Conservation (phyloP, 2,113 vertebrate species). For the Sialia sialis region DNA sequence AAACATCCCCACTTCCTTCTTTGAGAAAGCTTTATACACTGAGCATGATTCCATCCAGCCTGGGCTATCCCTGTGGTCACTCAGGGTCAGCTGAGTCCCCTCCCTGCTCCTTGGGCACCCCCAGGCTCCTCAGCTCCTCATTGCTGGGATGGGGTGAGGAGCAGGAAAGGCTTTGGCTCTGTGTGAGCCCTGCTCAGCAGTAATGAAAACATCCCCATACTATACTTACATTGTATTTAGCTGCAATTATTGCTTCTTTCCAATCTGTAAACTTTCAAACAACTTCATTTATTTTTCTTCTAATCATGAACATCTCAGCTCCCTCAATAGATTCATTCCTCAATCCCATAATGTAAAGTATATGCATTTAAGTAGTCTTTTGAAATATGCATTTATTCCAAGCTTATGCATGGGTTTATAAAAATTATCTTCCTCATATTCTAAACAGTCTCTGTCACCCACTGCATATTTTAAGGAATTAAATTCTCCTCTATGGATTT, state of each 20-base stretch:
- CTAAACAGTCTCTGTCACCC: background rate
- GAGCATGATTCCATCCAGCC: background rate
- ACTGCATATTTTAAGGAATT: background rate
- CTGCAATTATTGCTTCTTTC: constrained; percentile 1
- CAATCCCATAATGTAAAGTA: background rate
- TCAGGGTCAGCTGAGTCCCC: background rate
- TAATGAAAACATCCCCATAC: background rate
- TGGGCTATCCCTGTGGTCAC: background rate
- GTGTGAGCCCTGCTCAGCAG: background rate
- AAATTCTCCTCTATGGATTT: background rate
- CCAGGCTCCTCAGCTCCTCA: background rate
- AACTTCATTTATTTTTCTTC: background rate
- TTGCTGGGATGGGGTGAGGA: background rate
- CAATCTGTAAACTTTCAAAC: background rate
- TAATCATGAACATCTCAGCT: background rate
- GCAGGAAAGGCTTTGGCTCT: background rate
- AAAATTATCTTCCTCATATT: background rate
- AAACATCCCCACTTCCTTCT: background rate
- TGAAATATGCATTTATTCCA: background rate
- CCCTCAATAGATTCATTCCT: background rate
- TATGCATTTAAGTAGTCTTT: background rate
- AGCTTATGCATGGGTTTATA: background rate
- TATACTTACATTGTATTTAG: background rate
- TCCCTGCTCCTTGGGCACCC: background rate
- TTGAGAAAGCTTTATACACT: background rate